These are phyloP conservation scores for Smutsia temminckii DNA, from an alignment of 2,797 vertebrate species.

Conservation along the genomic window DNA sequence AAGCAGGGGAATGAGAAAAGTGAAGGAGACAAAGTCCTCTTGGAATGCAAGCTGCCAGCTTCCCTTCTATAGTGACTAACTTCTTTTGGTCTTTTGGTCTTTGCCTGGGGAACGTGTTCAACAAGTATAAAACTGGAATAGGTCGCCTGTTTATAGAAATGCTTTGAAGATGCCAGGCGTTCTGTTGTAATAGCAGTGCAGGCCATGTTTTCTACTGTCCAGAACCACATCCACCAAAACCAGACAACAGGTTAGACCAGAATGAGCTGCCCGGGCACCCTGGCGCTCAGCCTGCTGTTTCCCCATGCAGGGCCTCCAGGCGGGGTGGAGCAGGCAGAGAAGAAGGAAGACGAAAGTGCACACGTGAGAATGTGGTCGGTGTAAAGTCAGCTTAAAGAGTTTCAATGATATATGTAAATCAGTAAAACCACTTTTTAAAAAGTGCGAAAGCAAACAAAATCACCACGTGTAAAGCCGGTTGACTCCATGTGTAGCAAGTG, in stretches of 20 bases:
- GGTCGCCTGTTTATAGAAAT: conserved; percentile 30
- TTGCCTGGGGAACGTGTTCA: conserved; percentile 26
- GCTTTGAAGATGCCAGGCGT: conserved; percentile 7
- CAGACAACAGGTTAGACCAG: conserved; percentile 20
- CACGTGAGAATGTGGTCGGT: neutral
- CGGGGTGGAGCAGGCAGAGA: neutral
- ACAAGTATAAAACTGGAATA: conserved; percentile 34
- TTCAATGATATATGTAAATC: neutral
- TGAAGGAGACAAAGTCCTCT: conserved; percentile 38
- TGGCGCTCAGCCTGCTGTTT: neutral
- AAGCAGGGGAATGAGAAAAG: neutral
- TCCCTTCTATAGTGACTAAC: conserved; percentile 43
- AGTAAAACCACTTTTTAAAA: neutral
- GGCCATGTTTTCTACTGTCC: neutral
- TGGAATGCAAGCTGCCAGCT: neutral
- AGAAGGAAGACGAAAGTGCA: neutral
- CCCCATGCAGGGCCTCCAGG: neutral
- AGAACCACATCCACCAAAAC: neutral
- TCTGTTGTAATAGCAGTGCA: neutral
- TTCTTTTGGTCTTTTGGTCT: conserved; percentile 15
- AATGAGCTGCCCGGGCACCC: neutral
- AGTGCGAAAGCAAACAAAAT: neutral
- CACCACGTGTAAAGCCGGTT: neutral
- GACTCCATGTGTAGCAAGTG: neutral
- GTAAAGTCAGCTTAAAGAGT: neutral